Base-by-base conservation (phyloP, 2,888 invertebrate genomes). In the Sthenelais limicola region DNA sequence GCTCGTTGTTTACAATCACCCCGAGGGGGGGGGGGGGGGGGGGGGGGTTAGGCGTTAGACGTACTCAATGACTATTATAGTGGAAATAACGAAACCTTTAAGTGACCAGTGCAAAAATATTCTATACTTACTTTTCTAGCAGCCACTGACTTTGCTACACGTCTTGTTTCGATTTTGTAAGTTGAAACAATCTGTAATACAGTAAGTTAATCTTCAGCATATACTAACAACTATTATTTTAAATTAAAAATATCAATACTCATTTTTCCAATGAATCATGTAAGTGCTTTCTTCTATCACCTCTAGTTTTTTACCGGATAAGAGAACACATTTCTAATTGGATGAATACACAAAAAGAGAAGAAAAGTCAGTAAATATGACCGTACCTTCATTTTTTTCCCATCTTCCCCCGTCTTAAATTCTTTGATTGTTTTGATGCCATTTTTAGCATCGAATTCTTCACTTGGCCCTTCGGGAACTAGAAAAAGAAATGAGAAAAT, bases 371-470 rank as follows among this genome's bases (percentile, higher is more conserved):
- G 18, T 15, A 52, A 9, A 9, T 7, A 52, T 52, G 52, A 32
- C n/a, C 76, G 68, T 73, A 90, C 89, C 86, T 90, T 90, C 0
- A 94, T 92, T 89, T 95, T 95, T 88, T 96, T 97, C 76, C 94
- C 93, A 81, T 96, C 94, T 78, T 95, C 94, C 87, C 96, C 95
- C 84, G 92, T 92, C 88, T 94, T 94, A 86, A 95, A 97, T 88
- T 97, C 97, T 0, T 96, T 97, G 43, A 97, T 92, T 78, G 95
- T 93, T 89, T 97, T 97, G 71, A 93, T 91, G 26, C 94, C 95
- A 89, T 82, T 85, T 33, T 82, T 79, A 56, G 96, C 95, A 76
- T 88, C 87, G 86, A 95, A 94, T 28, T 93, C 91, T 3, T 88
- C 87, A 67, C 80, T 79, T n/a, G 85, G 80, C 21, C 56, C 33